Evolutionary conservation across 2,888 invertebrate species (phyloP).

Genomic region (Cosmia pyralina): DNA sequence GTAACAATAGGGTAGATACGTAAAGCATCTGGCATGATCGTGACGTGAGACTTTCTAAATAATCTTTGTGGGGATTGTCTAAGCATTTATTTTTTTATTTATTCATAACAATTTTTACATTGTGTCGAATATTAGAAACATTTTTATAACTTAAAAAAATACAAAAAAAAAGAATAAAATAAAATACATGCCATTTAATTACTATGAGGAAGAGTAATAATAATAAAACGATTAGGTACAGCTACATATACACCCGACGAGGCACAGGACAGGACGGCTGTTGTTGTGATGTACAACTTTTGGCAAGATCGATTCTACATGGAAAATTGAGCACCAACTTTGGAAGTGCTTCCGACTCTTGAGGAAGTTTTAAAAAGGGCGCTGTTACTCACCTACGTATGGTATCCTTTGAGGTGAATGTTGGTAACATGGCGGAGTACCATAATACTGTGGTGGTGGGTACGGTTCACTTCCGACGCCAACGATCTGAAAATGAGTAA

Average conservation of each 20-base stretch:
- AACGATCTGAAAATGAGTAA: constrained; percentile 81
- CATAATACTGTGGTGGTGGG: constrained; percentile 88
- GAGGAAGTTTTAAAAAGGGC: not conserved
- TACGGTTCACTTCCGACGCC: constrained; percentile 85
- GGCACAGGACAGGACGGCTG: not conserved
- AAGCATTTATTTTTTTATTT: too few species aligned
- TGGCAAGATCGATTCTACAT: too few species aligned
- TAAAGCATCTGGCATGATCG: constrained; percentile 12
- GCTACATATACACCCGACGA: not conserved
- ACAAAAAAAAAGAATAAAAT: too few species aligned
- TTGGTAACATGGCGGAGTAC: constrained; percentile 87
- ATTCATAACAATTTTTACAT: too few species aligned
- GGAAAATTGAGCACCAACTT: not conserved
- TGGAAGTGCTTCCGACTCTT: not conserved
- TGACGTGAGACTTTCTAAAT: not conserved
- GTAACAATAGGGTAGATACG: constrained; percentile 61
- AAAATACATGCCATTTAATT: too few species aligned
- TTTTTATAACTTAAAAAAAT: too few species aligned
- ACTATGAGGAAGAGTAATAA: too few species aligned
- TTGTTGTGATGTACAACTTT: not conserved
- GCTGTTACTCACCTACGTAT: constrained; percentile 91
- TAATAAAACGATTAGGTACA: too few species aligned
- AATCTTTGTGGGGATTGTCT: not conserved
- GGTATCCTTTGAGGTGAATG: constrained; percentile 92
- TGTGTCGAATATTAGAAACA: too few species aligned